These are phyloP conservation scores for Clistopyga incitator DNA, from an alignment of 2,888 invertebrate species.

Conservation along the genomic window DNA sequence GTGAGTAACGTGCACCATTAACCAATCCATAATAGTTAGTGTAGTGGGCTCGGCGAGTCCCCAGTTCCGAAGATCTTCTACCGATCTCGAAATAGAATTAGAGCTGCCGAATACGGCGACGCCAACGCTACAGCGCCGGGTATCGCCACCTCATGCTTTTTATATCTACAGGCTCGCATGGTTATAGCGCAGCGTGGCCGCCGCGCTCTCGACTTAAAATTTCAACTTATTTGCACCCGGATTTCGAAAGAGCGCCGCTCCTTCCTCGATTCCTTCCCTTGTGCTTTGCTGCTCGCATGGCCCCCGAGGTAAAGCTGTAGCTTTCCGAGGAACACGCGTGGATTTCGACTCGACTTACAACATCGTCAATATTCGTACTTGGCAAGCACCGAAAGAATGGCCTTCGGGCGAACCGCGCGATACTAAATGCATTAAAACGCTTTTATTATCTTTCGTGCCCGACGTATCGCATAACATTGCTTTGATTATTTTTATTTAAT, in stretches of 20 bases:
- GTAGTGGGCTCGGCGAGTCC: conserved; percentile 19
- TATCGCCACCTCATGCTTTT: conserved; percentile 74
- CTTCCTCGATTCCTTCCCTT: conserved; percentile 65
- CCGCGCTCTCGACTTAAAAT: conserved; percentile 32
- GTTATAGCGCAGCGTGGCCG: conserved; percentile 41
- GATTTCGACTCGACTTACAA: conserved; percentile 15
- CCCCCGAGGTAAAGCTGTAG: not conserved
- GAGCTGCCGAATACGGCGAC: conserved; percentile 80
- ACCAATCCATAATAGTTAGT: conserved; percentile 45
- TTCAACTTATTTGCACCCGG: conserved; percentile 36
- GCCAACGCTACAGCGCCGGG: conserved; percentile 74
- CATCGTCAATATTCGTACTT: conserved; percentile 11
- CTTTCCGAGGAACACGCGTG: conserved; percentile 9
- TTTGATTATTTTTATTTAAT: too few relatives aligned
- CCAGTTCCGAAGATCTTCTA: conserved; percentile 74
- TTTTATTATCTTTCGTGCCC: not conserved
- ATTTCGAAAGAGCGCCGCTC: conserved; percentile 52
- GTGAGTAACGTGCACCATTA: not conserved
- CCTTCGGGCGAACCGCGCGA: conserved; percentile 5
- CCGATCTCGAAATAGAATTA: conserved; percentile 82
- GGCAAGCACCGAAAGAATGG: conserved; percentile 5
- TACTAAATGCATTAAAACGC: not conserved
- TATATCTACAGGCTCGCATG: conserved; percentile 69
- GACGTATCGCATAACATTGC: not conserved
- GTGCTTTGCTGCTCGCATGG: not conserved